These are phyloP conservation scores for Mallotus villosus DNA, from an alignment of 2,797 vertebrate species.

Conservation along the genomic window DNA sequence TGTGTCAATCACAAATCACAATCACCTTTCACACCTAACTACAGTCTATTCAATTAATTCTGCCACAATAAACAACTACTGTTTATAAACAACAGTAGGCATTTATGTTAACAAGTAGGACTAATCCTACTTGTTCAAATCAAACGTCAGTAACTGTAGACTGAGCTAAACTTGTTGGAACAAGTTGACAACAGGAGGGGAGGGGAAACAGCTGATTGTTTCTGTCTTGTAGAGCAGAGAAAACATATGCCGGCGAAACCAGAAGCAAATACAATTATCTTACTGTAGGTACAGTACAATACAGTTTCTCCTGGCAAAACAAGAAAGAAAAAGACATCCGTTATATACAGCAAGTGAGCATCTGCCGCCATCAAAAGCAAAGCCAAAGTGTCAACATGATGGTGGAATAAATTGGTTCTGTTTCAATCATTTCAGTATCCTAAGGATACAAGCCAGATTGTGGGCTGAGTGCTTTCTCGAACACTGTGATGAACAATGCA, in stretches of 20 bases:
- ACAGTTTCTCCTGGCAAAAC: background rate
- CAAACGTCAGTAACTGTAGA: background rate
- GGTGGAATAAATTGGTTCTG: background rate
- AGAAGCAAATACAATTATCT: background rate
- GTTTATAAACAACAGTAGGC: background rate
- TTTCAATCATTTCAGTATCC: background rate
- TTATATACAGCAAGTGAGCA: background rate
- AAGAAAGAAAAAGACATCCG: background rate
- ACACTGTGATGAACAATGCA: background rate
- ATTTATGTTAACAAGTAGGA: background rate
- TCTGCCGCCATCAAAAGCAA: background rate
- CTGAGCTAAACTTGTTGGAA: conserved; percentile 10
- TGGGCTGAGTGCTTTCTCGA: background rate
- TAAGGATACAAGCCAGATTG: background rate
- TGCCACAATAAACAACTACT: background rate
- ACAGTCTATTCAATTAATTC: background rate
- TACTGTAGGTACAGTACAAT: background rate
- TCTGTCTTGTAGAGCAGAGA: background rate
- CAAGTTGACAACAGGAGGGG: background rate
- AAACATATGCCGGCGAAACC: background rate
- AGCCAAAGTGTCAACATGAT: background rate
- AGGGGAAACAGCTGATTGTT: background rate
- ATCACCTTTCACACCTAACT: background rate
- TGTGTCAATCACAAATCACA: no score
- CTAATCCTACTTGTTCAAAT: background rate